phyloP scores from a whole-genome alignment of 2,113 vertebrate species.

The Cranoglanis bouderius region DNA sequence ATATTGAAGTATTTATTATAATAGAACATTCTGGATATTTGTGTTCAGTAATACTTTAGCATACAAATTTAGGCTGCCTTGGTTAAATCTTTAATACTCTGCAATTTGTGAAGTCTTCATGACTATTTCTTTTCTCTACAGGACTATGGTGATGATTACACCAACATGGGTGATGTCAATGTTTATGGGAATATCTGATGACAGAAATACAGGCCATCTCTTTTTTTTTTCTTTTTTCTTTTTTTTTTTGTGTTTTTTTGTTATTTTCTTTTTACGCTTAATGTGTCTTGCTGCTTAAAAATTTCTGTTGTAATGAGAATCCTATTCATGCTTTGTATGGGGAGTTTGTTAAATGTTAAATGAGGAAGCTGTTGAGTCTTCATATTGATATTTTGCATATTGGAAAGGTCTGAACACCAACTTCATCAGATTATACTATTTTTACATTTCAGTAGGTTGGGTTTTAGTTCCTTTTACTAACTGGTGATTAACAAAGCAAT shows the following conservation, averaged over 20 bases:
- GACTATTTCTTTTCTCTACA: neutral
- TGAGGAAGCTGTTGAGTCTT: neutral
- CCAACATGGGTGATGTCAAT: slow-evolving; percentile 14
- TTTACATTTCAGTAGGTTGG: neutral
- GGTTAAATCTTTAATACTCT: neutral
- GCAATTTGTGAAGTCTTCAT: neutral
- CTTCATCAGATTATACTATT: neutral
- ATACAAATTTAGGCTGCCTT: neutral
- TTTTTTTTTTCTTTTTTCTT: neutral
- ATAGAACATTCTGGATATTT: neutral
- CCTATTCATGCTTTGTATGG: neutral
- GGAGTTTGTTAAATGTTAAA: neutral
- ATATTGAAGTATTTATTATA: neutral
- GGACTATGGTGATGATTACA: slow-evolving; percentile 33
- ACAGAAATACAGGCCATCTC: neutral
- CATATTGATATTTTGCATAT: neutral
- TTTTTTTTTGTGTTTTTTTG: neutral
- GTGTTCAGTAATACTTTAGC: neutral
- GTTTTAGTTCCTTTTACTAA: slow-evolving; percentile 16
- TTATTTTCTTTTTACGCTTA: neutral
- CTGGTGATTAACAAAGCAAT: neutral
- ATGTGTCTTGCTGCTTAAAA: neutral
- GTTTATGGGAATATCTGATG: slow-evolving; percentile 37
- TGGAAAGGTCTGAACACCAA: neutral
- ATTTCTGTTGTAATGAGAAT: too few relatives aligned